A percentile compares a stretch with the other conserved stretches of the same genome.
Evolutionary conservation across 2,797 vertebrate species (phyloP).

Genomic region (Lacerta viridis): DNA sequence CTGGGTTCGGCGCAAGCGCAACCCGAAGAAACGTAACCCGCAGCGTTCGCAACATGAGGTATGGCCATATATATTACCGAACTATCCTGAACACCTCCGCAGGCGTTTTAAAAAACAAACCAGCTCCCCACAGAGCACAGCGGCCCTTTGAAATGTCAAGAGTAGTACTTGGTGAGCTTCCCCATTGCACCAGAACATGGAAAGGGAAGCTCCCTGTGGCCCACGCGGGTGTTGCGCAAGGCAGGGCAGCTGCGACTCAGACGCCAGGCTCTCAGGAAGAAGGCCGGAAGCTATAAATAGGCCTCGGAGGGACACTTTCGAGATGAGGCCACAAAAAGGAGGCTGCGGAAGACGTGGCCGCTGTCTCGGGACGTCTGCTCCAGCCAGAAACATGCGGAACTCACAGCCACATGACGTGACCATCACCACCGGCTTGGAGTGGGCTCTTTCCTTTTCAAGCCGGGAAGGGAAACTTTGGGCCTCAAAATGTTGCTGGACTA

Average conservation of each 20-base stretch:
- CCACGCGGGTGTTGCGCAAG: neutral
- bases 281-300: neutral
- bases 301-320: neutral
- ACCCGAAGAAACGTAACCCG: too few relatives aligned
- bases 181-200: accelerated
- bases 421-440: neutral
- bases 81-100: too few relatives aligned
- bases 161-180: accelerated
- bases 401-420: neutral
- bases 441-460: neutral
- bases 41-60: too few relatives aligned
- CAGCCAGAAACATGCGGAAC: neutral
- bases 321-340: neutral
- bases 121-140: too few relatives aligned
- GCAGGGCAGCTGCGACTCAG: neutral
- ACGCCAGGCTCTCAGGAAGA: neutral
- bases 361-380: too few relatives aligned
- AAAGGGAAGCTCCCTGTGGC: accelerated
- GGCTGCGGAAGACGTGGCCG: neutral
- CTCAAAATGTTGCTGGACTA: too few relatives aligned
- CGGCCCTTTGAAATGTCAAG: too few relatives aligned
- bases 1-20: too few relatives aligned
- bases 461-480: neutral
- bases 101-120: too few relatives aligned
- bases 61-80: too few relatives aligned